Evolutionary conservation across 2,888 invertebrate species (phyloP), one percentile per base, ranked within the genome.

Genomic region (Platycheirus rosarum): DNA sequence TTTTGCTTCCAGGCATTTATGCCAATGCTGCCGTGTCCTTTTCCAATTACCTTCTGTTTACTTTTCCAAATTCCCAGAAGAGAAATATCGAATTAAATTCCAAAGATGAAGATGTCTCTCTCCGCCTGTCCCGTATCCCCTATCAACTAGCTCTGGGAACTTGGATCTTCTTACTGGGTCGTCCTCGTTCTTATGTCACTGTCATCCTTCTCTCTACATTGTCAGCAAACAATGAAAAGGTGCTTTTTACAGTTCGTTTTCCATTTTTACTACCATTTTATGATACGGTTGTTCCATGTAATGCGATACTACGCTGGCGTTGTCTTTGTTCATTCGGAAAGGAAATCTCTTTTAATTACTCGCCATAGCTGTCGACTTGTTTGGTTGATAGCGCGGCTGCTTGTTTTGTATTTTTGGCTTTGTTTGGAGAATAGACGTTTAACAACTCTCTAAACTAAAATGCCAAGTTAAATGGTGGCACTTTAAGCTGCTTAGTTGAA

Each of bases 41-140:
- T 82, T 82, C 76, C 80, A 82, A 82, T 82, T 82, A 82, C 76
- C 76, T 76, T 82, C 60, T 82, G 80, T 82, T 82, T 82, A 71
- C 80, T 76, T 82, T 80, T 66, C 70, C 44, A 66, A 80, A 82
- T 26, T 76, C 80, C 80, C 80, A 66, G 48, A 48, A 62, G 76
- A 82, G 71, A 71, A 71, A 76, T 76, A 71, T 82, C 71, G 76
- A 82, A 82, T 82, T 82, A 82, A 82, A 76, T 76, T 82, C 71
- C 40, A 68, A 63, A 75, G 69, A 82, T 77, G 60, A 70, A 82
- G 76, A 82, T 77, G 44, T 26, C 13, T 40, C n/a, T 40, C n/a
- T 40, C 13, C 7, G 4, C 23, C n/a, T n/a, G n/a, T n/a, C n/a
- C n/a, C n/a, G n/a, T n/a, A n/a, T n/a, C n/a, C n/a, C 29, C 26